Evolutionary conservation across 2,888 invertebrate genomes (phyloP).

Genomic region (Ferrisia virgata): DNA sequence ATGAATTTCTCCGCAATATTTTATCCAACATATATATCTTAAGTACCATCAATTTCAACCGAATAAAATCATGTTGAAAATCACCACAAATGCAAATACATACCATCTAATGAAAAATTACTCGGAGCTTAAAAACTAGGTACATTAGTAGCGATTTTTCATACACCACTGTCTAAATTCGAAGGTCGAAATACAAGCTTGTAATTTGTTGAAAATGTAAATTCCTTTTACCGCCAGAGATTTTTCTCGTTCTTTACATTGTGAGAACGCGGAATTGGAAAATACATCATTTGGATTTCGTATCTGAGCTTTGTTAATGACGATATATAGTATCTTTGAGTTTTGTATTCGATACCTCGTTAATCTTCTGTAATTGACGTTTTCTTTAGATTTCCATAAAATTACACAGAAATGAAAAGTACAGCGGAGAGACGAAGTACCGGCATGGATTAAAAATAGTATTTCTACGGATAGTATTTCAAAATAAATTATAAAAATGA

Average conservation of each 20-base stretch:
- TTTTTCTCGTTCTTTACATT: neutral
- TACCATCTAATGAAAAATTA: too few species aligned
- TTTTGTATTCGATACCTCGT: neutral
- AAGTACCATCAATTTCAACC: too few species aligned
- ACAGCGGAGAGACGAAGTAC: neutral
- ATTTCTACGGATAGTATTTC: constrained; percentile 4
- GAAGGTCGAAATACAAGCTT: neutral
- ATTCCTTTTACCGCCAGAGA: neutral
- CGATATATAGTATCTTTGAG: neutral
- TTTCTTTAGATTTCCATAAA: neutral
- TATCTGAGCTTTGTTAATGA: neutral
- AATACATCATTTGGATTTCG: neutral
- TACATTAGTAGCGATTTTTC: neutral
- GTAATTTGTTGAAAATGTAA: neutral
- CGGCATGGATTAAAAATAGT: neutral
- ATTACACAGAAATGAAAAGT: neutral
- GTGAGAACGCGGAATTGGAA: neutral
- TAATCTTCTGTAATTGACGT: constrained; percentile 17
- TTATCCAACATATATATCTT: too few species aligned
- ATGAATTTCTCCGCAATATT: too few species aligned
- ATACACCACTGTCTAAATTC: neutral
- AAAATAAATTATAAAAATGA: constrained; percentile 10
- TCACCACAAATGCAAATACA: too few species aligned
- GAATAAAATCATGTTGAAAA: too few species aligned
- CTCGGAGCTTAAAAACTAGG: too few species aligned